Conservation (phyloP, 2,797 vertebrate species). For the Pogoniulus pusillus region DNA sequence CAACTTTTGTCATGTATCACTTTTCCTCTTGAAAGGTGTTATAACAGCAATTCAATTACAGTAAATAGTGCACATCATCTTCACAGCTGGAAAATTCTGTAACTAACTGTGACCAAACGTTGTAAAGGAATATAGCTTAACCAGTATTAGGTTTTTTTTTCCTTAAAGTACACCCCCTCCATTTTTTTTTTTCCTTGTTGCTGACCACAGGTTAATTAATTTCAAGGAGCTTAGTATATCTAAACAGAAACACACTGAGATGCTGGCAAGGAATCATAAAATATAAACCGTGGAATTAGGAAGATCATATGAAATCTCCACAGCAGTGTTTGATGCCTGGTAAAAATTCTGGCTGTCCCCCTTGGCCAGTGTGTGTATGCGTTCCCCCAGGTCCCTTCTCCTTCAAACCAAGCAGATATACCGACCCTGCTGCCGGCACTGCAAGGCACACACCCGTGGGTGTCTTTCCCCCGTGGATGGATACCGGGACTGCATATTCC, state of each 20-base stretch:
- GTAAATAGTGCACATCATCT: conserved; percentile 66
- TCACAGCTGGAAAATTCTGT: conserved; percentile 75
- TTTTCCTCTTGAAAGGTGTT: conserved; percentile 76
- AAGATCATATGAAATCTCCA: conserved; percentile 61
- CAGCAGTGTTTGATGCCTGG: conserved; percentile 6
- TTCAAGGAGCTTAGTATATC: conserved; percentile 74
- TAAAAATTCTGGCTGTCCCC: neutral
- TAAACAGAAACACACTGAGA: conserved; percentile 74
- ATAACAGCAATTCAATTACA: conserved; percentile 76
- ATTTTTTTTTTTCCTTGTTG: neutral
- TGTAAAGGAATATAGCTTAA: conserved; percentile 67
- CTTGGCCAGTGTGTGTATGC: neutral
- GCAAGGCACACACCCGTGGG: neutral
- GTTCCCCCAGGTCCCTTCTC: neutral
- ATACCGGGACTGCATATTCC: neutral
- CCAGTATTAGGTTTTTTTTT: conserved; percentile 1
- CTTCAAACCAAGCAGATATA: neutral
- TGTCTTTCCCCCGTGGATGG: neutral
- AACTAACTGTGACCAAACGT: conserved; percentile 69
- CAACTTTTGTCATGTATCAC: conserved; percentile 66
- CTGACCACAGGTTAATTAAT: conserved; percentile 76
- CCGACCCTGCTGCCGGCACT: neutral
- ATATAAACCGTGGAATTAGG: conserved; percentile 35
- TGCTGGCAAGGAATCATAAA: conserved; percentile 67
- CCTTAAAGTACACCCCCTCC: neutral